These are phyloP conservation scores for Galago senegalensis DNA, from an alignment of 2,797 vertebrate genomes.

Conservation along the genomic window DNA sequence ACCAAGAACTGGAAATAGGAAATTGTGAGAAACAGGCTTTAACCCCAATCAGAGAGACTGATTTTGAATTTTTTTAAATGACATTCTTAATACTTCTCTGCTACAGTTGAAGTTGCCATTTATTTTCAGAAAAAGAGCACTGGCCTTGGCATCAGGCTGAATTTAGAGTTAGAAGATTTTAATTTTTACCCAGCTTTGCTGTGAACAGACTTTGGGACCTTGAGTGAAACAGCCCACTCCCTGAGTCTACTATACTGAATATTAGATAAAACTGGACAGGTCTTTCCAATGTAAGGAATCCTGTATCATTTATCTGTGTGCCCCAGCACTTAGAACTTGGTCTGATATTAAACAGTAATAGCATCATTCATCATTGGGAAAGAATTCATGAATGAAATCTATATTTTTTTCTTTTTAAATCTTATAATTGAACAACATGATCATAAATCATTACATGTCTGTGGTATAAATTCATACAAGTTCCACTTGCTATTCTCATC, in stretches of 20 bases:
- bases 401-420: neutral
- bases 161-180: neutral
- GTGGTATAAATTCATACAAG: neutral
- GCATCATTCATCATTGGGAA: neutral
- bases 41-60: neutral
- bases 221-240: neutral
- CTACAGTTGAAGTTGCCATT: neutral
- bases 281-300: neutral
- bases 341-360: neutral
- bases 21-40: neutral
- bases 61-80: slow-evolving; percentile 30
- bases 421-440: neutral
- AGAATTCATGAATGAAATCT: neutral
- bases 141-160: neutral
- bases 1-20: neutral
- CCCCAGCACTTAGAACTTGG: neutral
- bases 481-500: neutral
- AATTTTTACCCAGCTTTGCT: neutral
- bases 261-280: neutral
- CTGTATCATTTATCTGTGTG: neutral
- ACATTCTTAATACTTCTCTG: neutral
- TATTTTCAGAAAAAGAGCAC: neutral
- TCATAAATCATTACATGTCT: slow-evolving; percentile 13
- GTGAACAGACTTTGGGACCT: neutral
- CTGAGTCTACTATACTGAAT: neutral